A percentile compares a stretch with the other conserved stretches of the same genome.
phyloP scores from a whole-genome alignment of 2,888 invertebrate genomes.

The Andrena haemorrhoa region DNA sequence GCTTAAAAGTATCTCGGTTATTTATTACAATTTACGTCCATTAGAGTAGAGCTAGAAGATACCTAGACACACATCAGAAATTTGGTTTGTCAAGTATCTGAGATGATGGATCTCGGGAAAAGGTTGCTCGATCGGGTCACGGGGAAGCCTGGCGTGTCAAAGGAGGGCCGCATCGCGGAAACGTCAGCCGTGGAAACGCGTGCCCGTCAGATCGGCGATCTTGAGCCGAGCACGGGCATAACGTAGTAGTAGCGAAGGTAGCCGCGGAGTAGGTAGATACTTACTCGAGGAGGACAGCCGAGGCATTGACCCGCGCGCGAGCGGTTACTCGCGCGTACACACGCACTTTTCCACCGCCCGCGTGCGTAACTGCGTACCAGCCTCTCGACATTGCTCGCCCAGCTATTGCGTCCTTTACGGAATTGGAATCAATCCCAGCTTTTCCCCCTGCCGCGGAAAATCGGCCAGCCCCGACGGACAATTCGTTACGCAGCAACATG shows the following conservation, averaged over 20 bases:
- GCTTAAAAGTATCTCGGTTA: too few relatives aligned
- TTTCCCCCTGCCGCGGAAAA: slow-evolving; percentile 16
- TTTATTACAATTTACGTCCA: too few relatives aligned
- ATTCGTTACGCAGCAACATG: background rate
- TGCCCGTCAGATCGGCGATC: slow-evolving; percentile 55
- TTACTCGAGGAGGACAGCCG: slow-evolving; percentile 77
- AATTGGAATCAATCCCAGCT: slow-evolving; percentile 51
- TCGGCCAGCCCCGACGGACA: slow-evolving; percentile 18
- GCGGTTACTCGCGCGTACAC: slow-evolving; percentile 76
- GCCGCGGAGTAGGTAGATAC: slow-evolving; percentile 63
- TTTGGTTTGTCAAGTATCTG: too few relatives aligned
- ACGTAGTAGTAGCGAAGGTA: slow-evolving; percentile 64
- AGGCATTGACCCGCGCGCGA: slow-evolving; percentile 81
- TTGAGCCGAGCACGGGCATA: slow-evolving; percentile 44
- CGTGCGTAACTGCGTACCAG: slow-evolving; percentile 11
- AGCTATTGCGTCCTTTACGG: slow-evolving; percentile 32
- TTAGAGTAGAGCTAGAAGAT: too few relatives aligned
- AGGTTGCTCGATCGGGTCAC: slow-evolving; percentile 34
- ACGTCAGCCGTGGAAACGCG: slow-evolving; percentile 51
- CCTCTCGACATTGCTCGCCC: background rate
- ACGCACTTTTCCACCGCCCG: slow-evolving; percentile 61
- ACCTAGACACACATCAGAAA: too few relatives aligned
- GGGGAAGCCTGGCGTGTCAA: slow-evolving; percentile 44
- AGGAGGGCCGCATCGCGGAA: slow-evolving; percentile 61
- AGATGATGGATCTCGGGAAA: background rate